These are phyloP conservation scores for Merops nubicus DNA, from an alignment of 2,113 vertebrate species.

Conservation along the genomic window DNA sequence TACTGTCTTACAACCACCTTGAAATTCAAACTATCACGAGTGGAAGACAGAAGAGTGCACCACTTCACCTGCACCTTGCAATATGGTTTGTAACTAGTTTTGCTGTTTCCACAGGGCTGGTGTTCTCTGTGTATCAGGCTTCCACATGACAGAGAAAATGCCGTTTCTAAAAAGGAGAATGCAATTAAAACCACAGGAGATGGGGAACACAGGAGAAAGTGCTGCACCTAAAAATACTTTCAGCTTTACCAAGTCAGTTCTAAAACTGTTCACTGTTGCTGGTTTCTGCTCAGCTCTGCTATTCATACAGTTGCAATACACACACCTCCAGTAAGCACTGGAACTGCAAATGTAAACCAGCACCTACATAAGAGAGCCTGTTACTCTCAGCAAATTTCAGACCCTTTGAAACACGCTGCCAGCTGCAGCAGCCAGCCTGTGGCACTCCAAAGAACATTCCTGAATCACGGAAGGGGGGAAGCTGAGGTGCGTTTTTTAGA, in stretches of 20 bases:
- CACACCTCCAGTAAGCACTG: background rate
- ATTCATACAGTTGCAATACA: background rate
- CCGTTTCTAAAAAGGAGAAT: conserved; percentile 15
- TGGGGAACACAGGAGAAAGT: background rate
- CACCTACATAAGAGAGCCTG: background rate
- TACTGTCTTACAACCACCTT: background rate
- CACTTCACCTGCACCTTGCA: background rate
- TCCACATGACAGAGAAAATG: background rate
- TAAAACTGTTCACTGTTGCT: conserved; percentile 12
- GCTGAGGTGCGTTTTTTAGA: background rate
- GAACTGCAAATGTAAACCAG: background rate
- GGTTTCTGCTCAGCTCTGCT: conserved; percentile 31
- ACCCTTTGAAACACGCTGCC: conserved; percentile 2
- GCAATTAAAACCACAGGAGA: conserved; percentile 15
- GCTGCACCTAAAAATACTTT: conserved; percentile 20
- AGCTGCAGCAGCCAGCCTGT: conserved; percentile 34
- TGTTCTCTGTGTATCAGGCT: background rate
- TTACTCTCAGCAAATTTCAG: conserved; percentile 7
- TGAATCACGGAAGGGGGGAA: background rate
- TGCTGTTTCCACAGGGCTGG: background rate
- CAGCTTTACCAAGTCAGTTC: conserved; percentile 19
- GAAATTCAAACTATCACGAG: background rate
- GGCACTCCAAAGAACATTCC: background rate
- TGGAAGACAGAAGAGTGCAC: background rate
- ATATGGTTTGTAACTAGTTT: background rate